Base-by-base conservation (phyloP, 2,797 vertebrate species). In the Euphonia xanthogaster region DNA sequence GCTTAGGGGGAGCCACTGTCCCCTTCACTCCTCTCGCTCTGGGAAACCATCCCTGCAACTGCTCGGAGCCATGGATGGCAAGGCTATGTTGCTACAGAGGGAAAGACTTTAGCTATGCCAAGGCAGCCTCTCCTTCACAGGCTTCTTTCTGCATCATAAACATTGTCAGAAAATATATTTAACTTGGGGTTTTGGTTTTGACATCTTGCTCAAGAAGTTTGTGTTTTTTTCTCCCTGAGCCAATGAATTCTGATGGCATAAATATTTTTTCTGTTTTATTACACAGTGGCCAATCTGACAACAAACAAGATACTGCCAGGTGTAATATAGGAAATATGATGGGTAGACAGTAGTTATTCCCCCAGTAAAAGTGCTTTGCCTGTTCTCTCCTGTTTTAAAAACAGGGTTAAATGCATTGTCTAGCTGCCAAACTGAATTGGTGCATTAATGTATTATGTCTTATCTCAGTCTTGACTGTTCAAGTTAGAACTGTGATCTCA, bases 91-190 rank as follows among this genome's bases (percentile, higher is more conserved):
- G 21, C 50, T 74, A 10, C 28, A 45, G 47, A 87, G 25, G 35
- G 45, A 61, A 67, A 67, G 25, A 30, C 33, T 72, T 35, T 8
- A 50, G 6, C 48, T 53, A 8, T 66, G 22, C 39, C 35, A 77
- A 35, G 90, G 27, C 51, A 88, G 19, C 40, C 4, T 60, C 5
- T 63, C 33, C 58, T 91, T 74, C 19, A 21, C 24, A 25, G 0
- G 0, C 39, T 71, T 17, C 39, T 61, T 87, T 62, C 19, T 0
- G 0, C 31, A 47, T 31, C 2, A 3, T 28, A 44, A 40, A 54
- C 58, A 60, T 55, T 35, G 23, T 84, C 35, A 86, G 62, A 53
- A 90, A 66, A 88, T 66, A 37, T 5, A 27, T 0, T n/a, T 40
- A 83, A 2, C 54, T 88, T 58, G 67, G 6, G 5, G 3, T 21